Evolutionary conservation across 37 sponge, comb jelly and placozoan species (phyloP).

Genomic region (Dysidea cf. avara): DNA sequence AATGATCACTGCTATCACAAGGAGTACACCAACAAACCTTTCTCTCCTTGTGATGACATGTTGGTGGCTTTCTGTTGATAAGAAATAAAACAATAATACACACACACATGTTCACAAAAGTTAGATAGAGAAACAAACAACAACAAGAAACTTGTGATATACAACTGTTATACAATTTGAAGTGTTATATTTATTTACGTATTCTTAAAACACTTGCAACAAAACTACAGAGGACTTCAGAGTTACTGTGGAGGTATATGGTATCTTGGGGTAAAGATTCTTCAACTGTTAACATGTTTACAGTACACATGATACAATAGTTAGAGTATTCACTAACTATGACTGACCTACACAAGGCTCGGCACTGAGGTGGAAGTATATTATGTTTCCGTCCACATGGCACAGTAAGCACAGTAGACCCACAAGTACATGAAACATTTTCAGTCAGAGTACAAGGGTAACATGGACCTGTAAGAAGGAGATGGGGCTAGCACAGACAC

Average conservation of each 20-base stretch:
- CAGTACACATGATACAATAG: neutral
- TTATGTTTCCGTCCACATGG: conserved; percentile 77
- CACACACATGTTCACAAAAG: neutral
- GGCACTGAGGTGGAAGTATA: conserved; percentile 74
- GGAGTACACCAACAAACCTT: conserved; percentile 8
- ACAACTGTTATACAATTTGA: no score
- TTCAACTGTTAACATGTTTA: no score
- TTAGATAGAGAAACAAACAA: no score
- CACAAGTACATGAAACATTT: conserved; percentile 75
- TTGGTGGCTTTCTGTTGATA: conserved; percentile 43
- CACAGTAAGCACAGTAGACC: conserved; percentile 52
- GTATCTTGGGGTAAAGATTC: no score
- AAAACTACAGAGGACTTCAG: no score
- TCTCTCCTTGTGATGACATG: conserved; percentile 59
- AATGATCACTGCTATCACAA: conserved; percentile 2
- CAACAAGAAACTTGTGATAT: no score
- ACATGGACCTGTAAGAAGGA: conserved; percentile 67
- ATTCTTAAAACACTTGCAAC: no score
- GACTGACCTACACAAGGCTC: conserved; percentile 47
- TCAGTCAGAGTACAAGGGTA: conserved; percentile 84
- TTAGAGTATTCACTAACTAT: neutral
- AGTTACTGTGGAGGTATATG: no score
- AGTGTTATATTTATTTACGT: no score
- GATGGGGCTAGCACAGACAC: neutral
- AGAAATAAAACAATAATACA: neutral